Conservation (phyloP, 2,113 vertebrate species). For the Pedionomus torquatus region DNA sequence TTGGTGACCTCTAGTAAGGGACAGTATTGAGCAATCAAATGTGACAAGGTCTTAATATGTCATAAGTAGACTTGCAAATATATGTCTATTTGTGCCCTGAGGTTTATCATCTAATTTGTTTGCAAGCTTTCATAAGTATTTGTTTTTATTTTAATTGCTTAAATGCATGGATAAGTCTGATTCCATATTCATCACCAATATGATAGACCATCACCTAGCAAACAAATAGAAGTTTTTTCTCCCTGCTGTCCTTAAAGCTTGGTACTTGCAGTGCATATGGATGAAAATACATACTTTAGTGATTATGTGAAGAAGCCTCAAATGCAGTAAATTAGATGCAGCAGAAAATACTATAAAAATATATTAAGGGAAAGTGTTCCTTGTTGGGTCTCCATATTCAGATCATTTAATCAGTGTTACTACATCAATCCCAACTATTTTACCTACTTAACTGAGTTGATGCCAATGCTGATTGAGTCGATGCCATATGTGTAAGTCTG, state of each 20-base stretch:
- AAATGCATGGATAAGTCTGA: neutral
- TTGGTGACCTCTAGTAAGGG: neutral
- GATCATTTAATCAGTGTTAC: neutral
- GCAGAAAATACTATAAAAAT: neutral
- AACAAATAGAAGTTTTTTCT: neutral
- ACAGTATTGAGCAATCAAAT: neutral
- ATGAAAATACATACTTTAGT: neutral
- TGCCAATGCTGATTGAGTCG: neutral
- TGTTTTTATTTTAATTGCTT: neutral
- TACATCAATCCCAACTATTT: neutral
- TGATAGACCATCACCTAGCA: neutral
- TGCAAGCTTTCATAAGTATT: neutral
- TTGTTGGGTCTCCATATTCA: neutral
- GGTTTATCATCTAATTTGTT: neutral
- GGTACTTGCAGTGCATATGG: neutral
- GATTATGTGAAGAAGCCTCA: neutral
- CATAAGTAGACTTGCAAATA: neutral
- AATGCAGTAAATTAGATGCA: neutral
- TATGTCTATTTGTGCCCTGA: neutral
- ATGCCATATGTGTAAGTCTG: neutral
- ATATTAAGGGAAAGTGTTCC: neutral
- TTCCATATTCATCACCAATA: neutral
- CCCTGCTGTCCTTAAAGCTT: neutral
- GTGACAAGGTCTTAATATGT: neutral
- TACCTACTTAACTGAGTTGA: slow-evolving; percentile 3